Conservation (phyloP, 2,888 invertebrate genomes). For the Gasteruption jaculator region DNA sequence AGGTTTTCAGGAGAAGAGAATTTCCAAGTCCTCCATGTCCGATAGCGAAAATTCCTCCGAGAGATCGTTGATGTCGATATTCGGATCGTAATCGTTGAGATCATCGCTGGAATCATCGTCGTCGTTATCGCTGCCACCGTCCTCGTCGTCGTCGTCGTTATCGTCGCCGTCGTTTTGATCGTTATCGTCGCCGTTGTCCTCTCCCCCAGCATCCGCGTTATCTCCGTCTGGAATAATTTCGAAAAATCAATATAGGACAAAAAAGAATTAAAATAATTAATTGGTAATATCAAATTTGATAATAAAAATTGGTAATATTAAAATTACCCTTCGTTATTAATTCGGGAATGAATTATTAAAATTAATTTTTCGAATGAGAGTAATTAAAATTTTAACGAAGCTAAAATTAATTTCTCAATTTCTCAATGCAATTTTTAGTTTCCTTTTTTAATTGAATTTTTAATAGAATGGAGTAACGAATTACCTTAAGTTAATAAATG, state of each 20-base stretch:
- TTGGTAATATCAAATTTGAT: too few relatives aligned
- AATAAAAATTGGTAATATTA: too few relatives aligned
- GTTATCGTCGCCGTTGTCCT: conserved; percentile 33
- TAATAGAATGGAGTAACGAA: too few relatives aligned
- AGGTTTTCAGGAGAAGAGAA: conserved; percentile 38
- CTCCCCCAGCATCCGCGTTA: conserved; percentile 31
- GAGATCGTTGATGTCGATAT: conserved; percentile 24
- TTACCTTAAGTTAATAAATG: too few relatives aligned
- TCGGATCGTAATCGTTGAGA: conserved; percentile 36
- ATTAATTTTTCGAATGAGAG: not conserved
- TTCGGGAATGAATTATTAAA: too few relatives aligned
- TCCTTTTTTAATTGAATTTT: too few relatives aligned
- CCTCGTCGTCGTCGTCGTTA: conserved; percentile 32
- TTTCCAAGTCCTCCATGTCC: conserved; percentile 40
- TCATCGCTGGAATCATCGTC: conserved; percentile 40
- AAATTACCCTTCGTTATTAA: too few relatives aligned
- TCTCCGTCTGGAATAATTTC: conserved; percentile 25
- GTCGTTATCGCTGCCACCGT: conserved; percentile 22
- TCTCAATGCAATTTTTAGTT: too few relatives aligned
- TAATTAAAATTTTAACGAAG: too few relatives aligned
- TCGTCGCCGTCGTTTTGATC: conserved; percentile 35
- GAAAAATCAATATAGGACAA: too few relatives aligned
- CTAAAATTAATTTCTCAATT: too few relatives aligned
- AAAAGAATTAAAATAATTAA: too few relatives aligned
- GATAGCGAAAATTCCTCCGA: conserved; percentile 38